These are phyloP conservation scores for Megaleporinus macrocephalus DNA, from an alignment of 2,113 vertebrate species.

Conservation along the genomic window DNA sequence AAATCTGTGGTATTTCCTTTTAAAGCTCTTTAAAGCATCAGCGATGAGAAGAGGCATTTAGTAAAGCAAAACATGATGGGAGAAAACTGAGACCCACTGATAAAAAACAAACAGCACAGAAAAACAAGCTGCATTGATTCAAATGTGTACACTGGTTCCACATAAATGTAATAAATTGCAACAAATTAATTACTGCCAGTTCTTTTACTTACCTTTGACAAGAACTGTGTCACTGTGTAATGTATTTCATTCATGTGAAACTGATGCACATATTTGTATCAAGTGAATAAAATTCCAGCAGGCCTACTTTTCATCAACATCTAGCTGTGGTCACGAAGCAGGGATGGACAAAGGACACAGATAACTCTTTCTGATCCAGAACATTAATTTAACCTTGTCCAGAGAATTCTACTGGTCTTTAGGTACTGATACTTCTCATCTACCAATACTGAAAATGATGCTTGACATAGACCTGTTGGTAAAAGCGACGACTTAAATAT, in stretches of 20 bases:
- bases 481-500: neutral
- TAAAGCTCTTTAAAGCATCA: neutral
- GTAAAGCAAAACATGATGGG: neutral
- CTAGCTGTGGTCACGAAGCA: neutral
- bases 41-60: neutral
- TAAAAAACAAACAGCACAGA: neutral
- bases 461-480: neutral
- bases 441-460: neutral
- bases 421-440: no score
- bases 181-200: no score
- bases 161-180: no score
- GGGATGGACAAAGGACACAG: conserved; percentile 33
- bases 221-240: no score
- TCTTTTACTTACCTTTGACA: no score
- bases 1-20: no score
- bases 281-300: neutral
- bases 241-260: no score
- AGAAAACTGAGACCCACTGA: neutral
- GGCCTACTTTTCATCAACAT: neutral
- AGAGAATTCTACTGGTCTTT: no score
- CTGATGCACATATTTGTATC: no score
- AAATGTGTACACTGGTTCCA: no score
- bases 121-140: no score
- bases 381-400: neutral
- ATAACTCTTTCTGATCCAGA: neutral